phyloP scores from a whole-genome alignment of 2,797 vertebrate species.

The Mus spretus region DNA sequence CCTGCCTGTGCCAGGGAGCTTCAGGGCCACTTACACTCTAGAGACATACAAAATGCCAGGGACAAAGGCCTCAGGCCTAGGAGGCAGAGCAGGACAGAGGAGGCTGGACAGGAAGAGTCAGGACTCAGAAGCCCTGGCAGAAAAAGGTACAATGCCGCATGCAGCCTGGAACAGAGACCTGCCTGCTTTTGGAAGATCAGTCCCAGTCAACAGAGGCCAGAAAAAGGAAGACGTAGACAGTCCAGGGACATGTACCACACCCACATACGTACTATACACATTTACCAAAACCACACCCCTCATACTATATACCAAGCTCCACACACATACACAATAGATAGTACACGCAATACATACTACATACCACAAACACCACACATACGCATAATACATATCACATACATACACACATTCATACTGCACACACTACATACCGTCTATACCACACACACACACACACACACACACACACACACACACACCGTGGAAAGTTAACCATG shows the following conservation, averaged over 20 bases:
- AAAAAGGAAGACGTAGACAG: background rate
- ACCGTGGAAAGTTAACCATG: background rate
- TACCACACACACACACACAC: background rate
- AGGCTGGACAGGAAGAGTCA: no score
- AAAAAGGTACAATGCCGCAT: fast-evolving
- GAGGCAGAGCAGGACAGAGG: background rate
- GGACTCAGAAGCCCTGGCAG: background rate
- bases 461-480: background rate
- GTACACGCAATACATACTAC: background rate
- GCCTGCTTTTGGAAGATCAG: background rate
- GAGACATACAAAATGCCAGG: fast-evolving
- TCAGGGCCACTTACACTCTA: fast-evolving
- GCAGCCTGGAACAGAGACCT: background rate
- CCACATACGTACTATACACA: fast-evolving
- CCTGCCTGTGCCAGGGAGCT: background rate
- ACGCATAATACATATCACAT: background rate
- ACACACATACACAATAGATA: background rate
- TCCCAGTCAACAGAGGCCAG: background rate
- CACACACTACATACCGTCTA: background rate
- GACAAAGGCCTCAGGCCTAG: background rate
- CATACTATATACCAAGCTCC: background rate
- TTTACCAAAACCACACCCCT: background rate
- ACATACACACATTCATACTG: background rate
- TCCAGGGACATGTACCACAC: background rate
- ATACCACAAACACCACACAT: background rate